phyloP scores from a whole-genome alignment of 2,797 vertebrate species.

The Aphelocoma californica region DNA sequence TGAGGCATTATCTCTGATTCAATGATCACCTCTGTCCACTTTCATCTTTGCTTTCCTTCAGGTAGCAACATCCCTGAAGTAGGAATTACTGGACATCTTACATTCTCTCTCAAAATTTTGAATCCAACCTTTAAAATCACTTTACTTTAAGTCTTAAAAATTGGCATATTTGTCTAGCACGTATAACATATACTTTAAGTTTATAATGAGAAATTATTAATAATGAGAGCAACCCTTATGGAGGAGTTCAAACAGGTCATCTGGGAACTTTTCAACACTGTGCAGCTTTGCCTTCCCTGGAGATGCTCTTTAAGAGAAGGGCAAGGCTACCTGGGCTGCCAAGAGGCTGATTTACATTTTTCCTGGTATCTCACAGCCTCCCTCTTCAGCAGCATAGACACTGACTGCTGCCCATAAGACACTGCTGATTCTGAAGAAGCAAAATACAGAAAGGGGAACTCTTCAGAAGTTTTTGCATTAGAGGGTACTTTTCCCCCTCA shows the following conservation, averaged over 20 bases:
- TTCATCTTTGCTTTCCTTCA: background rate
- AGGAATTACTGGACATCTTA: background rate
- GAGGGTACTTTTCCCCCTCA: background rate
- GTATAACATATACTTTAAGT: background rate
- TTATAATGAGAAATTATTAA: background rate
- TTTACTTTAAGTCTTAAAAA: background rate
- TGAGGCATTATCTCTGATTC: background rate
- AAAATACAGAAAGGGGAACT: background rate
- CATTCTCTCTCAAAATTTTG: background rate
- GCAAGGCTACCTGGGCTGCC: fast-evolving
- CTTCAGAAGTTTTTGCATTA: background rate
- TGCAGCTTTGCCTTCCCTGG: background rate
- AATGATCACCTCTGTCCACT: background rate
- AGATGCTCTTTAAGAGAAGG: background rate
- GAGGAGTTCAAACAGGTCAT: background rate
- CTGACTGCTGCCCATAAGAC: background rate
- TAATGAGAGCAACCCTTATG: background rate
- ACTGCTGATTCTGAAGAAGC: background rate
- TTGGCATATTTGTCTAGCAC: background rate
- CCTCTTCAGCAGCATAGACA: background rate
- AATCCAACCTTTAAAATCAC: background rate
- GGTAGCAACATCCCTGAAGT: background rate
- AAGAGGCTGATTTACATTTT: background rate
- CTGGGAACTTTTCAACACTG: background rate
- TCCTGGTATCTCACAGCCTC: background rate